These are phyloP conservation scores for Aix galericulata DNA, from an alignment of 2,113 vertebrate species.

Conservation along the genomic window DNA sequence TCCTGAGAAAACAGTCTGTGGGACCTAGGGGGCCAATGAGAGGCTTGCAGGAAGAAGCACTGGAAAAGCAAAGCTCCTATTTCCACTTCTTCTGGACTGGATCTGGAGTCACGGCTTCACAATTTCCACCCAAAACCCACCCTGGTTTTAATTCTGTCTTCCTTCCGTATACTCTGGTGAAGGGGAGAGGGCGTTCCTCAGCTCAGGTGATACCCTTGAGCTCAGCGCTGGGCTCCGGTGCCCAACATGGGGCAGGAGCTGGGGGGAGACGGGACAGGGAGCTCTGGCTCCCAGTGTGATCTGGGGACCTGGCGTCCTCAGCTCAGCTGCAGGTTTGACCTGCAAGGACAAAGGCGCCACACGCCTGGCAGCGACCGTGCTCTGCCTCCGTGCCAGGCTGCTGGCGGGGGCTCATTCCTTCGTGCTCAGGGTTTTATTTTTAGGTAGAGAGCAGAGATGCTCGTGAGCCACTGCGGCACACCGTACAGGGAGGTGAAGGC, in stretches of 20 bases:
- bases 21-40: neutral
- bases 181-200: neutral
- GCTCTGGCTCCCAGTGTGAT: neutral
- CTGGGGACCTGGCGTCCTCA: conserved; percentile 24
- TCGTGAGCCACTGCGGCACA: accelerated
- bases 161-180: neutral
- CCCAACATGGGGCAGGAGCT: neutral
- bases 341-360: conserved; percentile 41
- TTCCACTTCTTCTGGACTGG: neutral
- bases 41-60: accelerated
- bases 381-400: conserved; percentile 42
- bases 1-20: accelerated
- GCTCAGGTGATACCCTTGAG: accelerated
- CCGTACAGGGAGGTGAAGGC: neutral
- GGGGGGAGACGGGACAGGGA: neutral
- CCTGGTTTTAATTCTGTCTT: neutral
- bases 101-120: accelerated
- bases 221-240: neutral
- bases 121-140: neutral
- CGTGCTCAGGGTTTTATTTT: conserved; percentile 57
- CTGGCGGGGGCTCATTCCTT: neutral
- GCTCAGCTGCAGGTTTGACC: conserved; percentile 29
- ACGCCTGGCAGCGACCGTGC: conserved; percentile 23
- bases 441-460: conserved; percentile 6
- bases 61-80: neutral